Evolutionary conservation across 1,140 invertebrate genomes (phyloP).

Genomic region (Papilio glaucus): DNA sequence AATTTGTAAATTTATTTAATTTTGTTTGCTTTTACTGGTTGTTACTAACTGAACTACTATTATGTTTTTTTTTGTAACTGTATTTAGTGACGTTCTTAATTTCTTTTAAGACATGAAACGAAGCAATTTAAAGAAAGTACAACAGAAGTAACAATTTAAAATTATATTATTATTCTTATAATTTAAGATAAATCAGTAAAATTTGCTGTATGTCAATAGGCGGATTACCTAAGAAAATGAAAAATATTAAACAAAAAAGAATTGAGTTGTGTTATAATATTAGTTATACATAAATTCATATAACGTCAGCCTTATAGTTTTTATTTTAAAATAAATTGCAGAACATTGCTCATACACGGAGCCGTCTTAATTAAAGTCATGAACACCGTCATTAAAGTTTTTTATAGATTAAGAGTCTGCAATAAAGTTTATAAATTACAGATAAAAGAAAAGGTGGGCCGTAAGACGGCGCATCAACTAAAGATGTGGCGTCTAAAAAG

Average conservation of each 20-base stretch:
- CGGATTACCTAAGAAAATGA: too few relatives aligned
- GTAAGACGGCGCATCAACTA: not conserved
- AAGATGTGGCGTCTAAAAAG: not conserved
- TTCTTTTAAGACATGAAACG: too few relatives aligned
- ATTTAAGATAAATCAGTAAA: too few relatives aligned
- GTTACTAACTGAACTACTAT: conserved; percentile 4
- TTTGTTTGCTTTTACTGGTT: conserved; percentile 39
- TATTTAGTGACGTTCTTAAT: too few relatives aligned
- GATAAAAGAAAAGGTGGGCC: conserved; percentile 34
- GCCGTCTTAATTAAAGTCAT: conserved; percentile 36
- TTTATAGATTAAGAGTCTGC: conserved; percentile 35
- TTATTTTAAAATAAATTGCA: conserved; percentile 36
- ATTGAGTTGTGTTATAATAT: not conserved
- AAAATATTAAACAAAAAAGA: too few relatives aligned
- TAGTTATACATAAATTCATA: not conserved
- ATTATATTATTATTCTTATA: too few relatives aligned
- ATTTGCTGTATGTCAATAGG: too few relatives aligned
- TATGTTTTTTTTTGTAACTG: not conserved
- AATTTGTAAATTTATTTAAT: conserved; percentile 45
- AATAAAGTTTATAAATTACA: conserved; percentile 36
- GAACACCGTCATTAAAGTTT: conserved; percentile 34
- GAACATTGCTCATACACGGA: not conserved
- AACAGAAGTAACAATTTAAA: too few relatives aligned
- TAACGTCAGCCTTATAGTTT: not conserved
- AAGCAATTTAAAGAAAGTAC: too few relatives aligned